These are phyloP conservation scores for Cliona cf. orientalis DNA, from an alignment of 37 sponge, comb jelly and placozoan species.

Conservation along the genomic window DNA sequence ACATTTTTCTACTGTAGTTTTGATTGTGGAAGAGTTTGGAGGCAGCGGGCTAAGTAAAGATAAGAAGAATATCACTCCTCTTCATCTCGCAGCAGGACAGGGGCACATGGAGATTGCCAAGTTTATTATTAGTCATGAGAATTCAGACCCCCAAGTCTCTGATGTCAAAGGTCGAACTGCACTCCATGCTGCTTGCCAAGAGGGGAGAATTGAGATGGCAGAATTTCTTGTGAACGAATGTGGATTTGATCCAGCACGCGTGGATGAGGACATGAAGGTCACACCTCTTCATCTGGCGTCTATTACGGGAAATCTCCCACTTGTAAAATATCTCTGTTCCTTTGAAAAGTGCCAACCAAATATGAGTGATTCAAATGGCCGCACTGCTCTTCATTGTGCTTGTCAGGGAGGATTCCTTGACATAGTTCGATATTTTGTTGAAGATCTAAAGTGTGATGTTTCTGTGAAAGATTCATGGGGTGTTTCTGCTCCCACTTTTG, in stretches of 20 bases:
- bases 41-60: slow-evolving; percentile 1
- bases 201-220: slow-evolving; percentile 65
- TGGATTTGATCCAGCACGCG: not conserved
- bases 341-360: not conserved
- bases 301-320: slow-evolving; percentile 38
- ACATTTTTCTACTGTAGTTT: slow-evolving; percentile 43
- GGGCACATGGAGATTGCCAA: not conserved
- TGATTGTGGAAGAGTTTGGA: slow-evolving; percentile 1
- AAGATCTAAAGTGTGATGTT: slow-evolving; percentile 13
- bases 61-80: slow-evolving; percentile 31
- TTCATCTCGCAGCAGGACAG: slow-evolving; percentile 36
- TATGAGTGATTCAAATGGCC: slow-evolving; percentile 28
- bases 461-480: not conserved
- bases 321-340: slow-evolving; percentile 42
- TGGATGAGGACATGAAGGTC: not conserved
- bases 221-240: slow-evolving; percentile 23
- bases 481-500: not conserved
- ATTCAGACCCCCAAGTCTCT: slow-evolving; percentile 17
- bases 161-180: slow-evolving; percentile 52
- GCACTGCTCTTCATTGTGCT: slow-evolving; percentile 71
- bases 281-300: slow-evolving; percentile 75
- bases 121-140: slow-evolving; percentile 23
- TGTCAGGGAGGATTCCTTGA: slow-evolving; percentile 67
- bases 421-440: slow-evolving; percentile 37
- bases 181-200: slow-evolving; percentile 68